A percentile compares a stretch with the other conserved stretches of the same genome.
Conservation (phyloP, 2,888 invertebrate genomes). For the Xestoiulus laeticollis region DNA sequence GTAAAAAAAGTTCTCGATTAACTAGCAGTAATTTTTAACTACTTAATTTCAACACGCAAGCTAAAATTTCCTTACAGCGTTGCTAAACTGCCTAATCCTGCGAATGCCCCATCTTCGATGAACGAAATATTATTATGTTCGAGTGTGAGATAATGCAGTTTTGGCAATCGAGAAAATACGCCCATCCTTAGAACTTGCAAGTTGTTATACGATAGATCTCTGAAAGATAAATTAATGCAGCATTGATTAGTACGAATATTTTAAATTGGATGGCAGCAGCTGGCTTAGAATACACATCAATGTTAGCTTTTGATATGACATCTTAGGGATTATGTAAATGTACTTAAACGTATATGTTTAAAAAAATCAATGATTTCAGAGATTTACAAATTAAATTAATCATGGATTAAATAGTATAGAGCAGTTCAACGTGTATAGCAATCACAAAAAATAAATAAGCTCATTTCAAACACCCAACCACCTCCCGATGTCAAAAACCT, state of each 20-base stretch:
- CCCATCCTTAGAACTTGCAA: slow-evolving; percentile 66
- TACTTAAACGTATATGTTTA: neutral
- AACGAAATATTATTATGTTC: slow-evolving; percentile 64
- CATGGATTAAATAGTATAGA: neutral
- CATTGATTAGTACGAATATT: neutral
- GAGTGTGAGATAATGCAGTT: slow-evolving; percentile 63
- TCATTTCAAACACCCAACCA: neutral
- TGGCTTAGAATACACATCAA: neutral
- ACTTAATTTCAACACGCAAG: neutral
- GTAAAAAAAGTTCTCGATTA: slow-evolving; percentile 65
- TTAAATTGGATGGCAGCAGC: neutral
- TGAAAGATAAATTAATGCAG: slow-evolving; percentile 62
- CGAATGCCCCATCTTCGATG: slow-evolving; percentile 76
- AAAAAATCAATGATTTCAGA: neutral
- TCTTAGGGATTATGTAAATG: neutral
- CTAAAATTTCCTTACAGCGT: slow-evolving; percentile 68
- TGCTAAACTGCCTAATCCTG: slow-evolving; percentile 76
- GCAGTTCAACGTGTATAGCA: neutral
- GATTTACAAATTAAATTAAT: neutral
- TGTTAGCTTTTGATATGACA: neutral
- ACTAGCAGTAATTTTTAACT: neutral
- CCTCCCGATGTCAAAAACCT: neutral
- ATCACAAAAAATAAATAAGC: neutral
- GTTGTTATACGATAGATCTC: slow-evolving; percentile 81
- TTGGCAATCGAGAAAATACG: slow-evolving; percentile 62